A percentile compares a stretch with the other conserved stretches of the same genome.
Conservation (phyloP, 2,888 invertebrate genomes). For the Orchesella flavescens region DNA sequence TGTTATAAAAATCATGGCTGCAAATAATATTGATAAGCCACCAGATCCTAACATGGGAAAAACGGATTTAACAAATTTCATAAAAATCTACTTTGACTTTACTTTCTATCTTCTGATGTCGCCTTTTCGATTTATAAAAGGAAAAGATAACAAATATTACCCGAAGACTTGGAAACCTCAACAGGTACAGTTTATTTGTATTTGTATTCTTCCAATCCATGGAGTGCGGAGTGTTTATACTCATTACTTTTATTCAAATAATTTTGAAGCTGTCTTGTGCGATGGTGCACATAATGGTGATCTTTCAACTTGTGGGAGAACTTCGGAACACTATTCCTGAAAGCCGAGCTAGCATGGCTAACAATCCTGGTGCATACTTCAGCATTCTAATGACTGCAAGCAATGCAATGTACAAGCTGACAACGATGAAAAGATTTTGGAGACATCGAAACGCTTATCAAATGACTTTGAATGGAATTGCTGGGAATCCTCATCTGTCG, state of each 20-base stretch:
- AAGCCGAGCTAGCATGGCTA: neutral
- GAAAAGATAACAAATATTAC: neutral
- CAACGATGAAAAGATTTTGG: neutral
- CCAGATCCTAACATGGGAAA: too few relatives aligned
- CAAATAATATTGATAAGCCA: neutral
- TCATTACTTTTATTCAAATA: too few relatives aligned
- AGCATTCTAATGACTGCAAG: neutral
- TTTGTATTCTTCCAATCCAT: too few relatives aligned
- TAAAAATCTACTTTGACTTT: neutral
- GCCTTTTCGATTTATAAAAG: neutral
- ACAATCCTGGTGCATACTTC: constrained; percentile 19
- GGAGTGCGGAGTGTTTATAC: too few relatives aligned
- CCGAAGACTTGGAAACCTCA: constrained; percentile 3
- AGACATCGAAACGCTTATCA: too few relatives aligned
- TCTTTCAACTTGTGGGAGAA: neutral
- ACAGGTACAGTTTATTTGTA: too few relatives aligned
- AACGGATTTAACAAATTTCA: neutral
- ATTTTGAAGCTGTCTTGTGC: too few relatives aligned
- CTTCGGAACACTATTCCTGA: constrained; percentile 6
- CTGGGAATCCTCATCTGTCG: too few relatives aligned
- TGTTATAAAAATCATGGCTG: neutral
- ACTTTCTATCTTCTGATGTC: neutral
- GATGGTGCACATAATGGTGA: neutral
- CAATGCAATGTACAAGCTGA: neutral
- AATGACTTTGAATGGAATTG: too few relatives aligned